These are phyloP conservation scores for Idaea aversata DNA, from an alignment of 2,888 invertebrate species.

Conservation along the genomic window DNA sequence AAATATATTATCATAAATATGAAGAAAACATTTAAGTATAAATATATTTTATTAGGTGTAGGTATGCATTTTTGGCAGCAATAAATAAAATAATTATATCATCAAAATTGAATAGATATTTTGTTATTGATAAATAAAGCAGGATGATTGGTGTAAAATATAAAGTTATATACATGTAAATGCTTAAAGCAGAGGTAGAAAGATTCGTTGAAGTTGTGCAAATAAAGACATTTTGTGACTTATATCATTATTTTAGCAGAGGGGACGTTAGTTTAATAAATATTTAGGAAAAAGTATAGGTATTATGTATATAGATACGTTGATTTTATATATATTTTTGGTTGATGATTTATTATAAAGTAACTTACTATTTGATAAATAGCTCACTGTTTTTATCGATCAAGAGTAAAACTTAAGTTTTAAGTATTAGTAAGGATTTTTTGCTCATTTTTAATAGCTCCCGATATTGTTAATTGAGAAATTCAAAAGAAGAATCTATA, in stretches of 20 bases:
- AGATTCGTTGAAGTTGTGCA: constrained; percentile 31
- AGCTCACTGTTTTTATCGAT: too few species aligned
- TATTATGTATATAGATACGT: too few species aligned
- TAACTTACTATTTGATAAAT: background rate
- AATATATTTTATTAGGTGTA: too few species aligned
- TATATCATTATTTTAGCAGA: background rate
- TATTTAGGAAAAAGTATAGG: background rate
- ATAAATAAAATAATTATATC: background rate
- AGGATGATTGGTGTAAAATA: too few species aligned
- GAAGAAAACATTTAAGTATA: background rate
- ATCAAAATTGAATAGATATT: background rate
- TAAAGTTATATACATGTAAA: too few species aligned
- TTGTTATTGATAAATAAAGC: too few species aligned
- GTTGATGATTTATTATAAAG: background rate
- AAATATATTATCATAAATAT: background rate
- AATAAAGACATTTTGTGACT: constrained; percentile 4
- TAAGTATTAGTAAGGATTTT: too few species aligned
- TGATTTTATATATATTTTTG: too few species aligned
- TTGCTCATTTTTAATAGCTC: too few species aligned
- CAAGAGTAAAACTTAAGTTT: too few species aligned
- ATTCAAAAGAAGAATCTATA: constrained; percentile 6
- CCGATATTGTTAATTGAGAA: background rate
- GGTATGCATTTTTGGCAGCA: background rate
- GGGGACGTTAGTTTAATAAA: background rate
- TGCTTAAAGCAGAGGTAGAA: constrained; percentile 28